Base-by-base conservation (phyloP, 2,888 invertebrate genomes). In the Halictus quadricinctus region DNA sequence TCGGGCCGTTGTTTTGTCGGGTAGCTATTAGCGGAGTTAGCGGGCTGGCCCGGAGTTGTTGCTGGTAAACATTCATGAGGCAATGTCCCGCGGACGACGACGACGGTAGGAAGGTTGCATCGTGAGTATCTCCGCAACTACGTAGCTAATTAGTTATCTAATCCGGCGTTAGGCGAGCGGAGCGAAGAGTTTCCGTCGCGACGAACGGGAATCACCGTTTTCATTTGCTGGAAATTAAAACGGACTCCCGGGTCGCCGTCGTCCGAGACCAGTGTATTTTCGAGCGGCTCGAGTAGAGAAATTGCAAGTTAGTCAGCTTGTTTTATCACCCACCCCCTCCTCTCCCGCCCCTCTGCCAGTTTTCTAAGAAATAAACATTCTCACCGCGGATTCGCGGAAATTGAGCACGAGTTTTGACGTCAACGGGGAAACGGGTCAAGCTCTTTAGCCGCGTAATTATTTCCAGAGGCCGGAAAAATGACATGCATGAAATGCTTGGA, bases 361-460 rank as follows among this genome's bases (percentile, higher is more conserved):
- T 58, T n/a, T 48, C 2, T 10, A 64, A 79, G 46, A 4, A 25
- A 66, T 64, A 43, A 43, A 74, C 58, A 81, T 77, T 77, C 73
- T 43, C 64, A 2, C 0, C 29, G 29, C 58, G 73, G 29, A 0
- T 25, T 29, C 60, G 48, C 41, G 74, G 41, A 18, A 74, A 60
- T 41, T 29, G 58, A 70, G 69, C 60, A n/a, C 60, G 41, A 54
- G 77, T 81, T 83, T 81, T 81, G 84, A 82, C 84, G 84, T 82
- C 84, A 82, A 75, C 75, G 75, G 46, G 21, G 46, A 84, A 84
- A 46, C 75, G 78, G 84, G 84, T 84, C 84, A 82, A 82, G 75
- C 81, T 58, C 36, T 77, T 84, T 70, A 60, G 54, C 74, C 41
- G 46, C 78, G 74, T 84, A 84, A 84, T 84, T 84, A 82, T 84